Evolutionary conservation across 1,140 invertebrate species (phyloP), one percentile per base, ranked within the genome.

Genomic region (Homalodisca vitripennis): DNA sequence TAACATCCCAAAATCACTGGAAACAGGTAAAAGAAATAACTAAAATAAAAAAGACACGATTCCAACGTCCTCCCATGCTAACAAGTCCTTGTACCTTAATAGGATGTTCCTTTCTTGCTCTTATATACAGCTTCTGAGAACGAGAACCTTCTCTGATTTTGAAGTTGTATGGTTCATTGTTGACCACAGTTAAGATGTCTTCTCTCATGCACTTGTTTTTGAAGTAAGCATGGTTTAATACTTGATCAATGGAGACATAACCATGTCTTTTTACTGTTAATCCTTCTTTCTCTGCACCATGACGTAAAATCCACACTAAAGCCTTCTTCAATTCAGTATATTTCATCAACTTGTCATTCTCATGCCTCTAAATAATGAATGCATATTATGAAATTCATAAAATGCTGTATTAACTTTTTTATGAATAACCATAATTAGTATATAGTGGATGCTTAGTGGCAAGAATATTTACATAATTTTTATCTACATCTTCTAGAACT

Each of bases 41-140:
- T n/a, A n/a, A n/a, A n/a, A n/a, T n/a, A n/a, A n/a, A n/a, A n/a
- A n/a, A n/a, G n/a, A n/a, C n/a, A n/a, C n/a, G n/a, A n/a, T n/a
- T n/a, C n/a, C n/a, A n/a, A n/a, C n/a, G n/a, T n/a, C n/a, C n/a
- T n/a, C n/a, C n/a, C n/a, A n/a, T n/a, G n/a, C n/a, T n/a, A n/a
- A n/a, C n/a, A n/a, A n/a, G n/a, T n/a, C n/a, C n/a, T n/a, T 32
- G 12, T 63, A 63, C 60, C 30, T 63, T 63, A 29, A 63, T 63
- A 32, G 29, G 26, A 32, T 63, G 60, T n/a, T 63, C 60, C 31
- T 63, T 32, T 29, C 29, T 13, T 2, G 60, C 60, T n/a, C 60
- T 27, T 2, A 63, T 63, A 12, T 20, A 32, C 60, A 29, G 34
- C 29, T 20, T 3, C 10, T 63, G 29, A 13, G 60, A 2, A 1